Evolutionary conservation across 2,113 vertebrate species (phyloP).

Genomic region (Larimichthys polyactis): DNA sequence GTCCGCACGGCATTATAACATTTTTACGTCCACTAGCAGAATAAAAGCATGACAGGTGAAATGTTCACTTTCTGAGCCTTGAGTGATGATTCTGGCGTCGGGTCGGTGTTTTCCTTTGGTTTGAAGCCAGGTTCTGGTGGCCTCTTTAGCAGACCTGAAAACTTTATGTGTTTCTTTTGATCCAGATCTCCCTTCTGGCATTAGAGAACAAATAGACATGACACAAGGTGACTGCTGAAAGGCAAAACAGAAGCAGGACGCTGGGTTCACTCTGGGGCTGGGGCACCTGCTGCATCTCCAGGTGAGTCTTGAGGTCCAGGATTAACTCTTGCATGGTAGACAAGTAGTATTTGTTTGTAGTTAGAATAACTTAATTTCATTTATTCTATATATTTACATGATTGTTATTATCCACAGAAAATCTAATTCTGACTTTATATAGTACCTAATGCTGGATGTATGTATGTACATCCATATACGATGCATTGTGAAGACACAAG

Average conservation of each 20-base stretch:
- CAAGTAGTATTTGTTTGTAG: neutral
- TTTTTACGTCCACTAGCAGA: conserved; percentile 16
- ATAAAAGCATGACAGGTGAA: conserved; percentile 2
- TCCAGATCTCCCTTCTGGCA: neutral
- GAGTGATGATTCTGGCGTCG: conserved; percentile 47
- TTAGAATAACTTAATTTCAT: neutral
- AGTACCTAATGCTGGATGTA: no score
- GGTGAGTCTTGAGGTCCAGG: conserved; percentile 35
- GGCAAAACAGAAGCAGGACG: conserved; percentile 14
- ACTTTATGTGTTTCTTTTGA: conserved; percentile 14
- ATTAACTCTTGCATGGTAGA: neutral
- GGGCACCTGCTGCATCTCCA: conserved; percentile 43
- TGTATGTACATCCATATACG: no score
- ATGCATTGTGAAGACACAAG: no score
- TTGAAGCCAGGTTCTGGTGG: conserved; percentile 28
- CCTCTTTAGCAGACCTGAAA: conserved; percentile 23
- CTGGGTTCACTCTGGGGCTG: neutral
- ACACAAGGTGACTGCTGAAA: neutral
- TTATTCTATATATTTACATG: no score
- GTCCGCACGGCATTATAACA: conserved; percentile 38
- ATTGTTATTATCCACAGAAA: no score
- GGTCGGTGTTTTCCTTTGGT: conserved; percentile 48
- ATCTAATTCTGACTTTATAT: no score
- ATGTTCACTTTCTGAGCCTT: conserved; percentile 32
- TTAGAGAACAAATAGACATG: conserved; percentile 12